phyloP scores from a whole-genome alignment of 1,140 invertebrate species.

The Zaprionus ornatus region DNA sequence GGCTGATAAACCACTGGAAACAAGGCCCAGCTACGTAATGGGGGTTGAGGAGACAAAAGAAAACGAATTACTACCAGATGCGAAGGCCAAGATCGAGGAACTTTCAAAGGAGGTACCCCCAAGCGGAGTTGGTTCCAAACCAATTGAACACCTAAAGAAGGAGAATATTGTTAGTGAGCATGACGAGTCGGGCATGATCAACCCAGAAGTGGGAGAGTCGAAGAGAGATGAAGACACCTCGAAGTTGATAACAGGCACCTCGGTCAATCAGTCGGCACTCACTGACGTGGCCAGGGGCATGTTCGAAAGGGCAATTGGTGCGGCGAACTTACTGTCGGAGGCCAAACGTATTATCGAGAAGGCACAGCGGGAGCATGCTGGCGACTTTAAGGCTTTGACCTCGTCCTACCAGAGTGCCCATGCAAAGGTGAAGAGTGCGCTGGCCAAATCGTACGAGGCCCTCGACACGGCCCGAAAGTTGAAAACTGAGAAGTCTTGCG shows the following conservation, averaged over 20 bases:
- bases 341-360: conserved; percentile 33
- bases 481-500: not conserved
- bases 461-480: conserved; percentile 45
- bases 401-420: not conserved
- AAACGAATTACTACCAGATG: not conserved
- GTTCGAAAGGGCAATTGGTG: conserved; percentile 36
- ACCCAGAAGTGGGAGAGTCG: not conserved
- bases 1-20: not conserved
- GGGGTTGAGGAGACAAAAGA: not conserved
- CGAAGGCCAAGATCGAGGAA: not conserved
- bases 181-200: no score
- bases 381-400: conserved; percentile 11
- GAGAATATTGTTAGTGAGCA: not conserved
- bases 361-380: not conserved
- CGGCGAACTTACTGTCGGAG: conserved; percentile 36
- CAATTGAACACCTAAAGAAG: not conserved
- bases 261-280: not conserved
- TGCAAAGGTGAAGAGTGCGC: conserved; percentile 31
- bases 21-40: not conserved
- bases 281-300: conserved; percentile 39
- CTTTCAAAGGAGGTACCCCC: not conserved
- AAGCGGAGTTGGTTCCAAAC: not conserved
- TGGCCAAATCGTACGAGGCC: conserved; percentile 52
- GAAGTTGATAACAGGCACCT: not conserved
- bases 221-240: not conserved